Evolutionary conservation across 2,797 vertebrate species (phyloP), one percentile per base, ranked within the genome.

Genomic region (Enteromius paludinosus): DNA sequence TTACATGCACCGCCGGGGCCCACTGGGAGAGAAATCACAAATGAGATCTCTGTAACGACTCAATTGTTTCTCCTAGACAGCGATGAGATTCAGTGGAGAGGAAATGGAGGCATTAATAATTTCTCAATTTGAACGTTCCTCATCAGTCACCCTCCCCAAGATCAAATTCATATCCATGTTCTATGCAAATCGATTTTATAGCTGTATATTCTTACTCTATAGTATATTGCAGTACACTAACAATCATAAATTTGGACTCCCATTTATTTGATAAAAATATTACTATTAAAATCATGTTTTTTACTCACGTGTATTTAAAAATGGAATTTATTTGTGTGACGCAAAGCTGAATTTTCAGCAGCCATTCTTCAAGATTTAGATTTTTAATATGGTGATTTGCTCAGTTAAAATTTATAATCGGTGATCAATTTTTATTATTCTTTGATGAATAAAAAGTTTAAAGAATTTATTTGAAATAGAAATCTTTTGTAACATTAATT

Each of bases 31-130:
- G 17, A 54, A 66, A 66, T 82, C 35, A 56, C 47, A 56, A 54
- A 74, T 18, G 10, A 75, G 80, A 41, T 43, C 70, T 82, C 71
- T 23, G 35, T 54, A 54, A 82, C 10, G 15, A 68, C 80, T 82
- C 80, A 75, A 68, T 82, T 75, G 62, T 75, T 64, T 65, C 33
- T 82, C 71, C 4, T 7, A 43, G 35, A 69, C 35, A 14, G 49
- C 33, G 6, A 14, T 52, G 79, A 75, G 33, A 35, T 47, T 62
- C 18, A 30, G 45, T 14, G 69, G 45, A 72, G 69, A 72, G 45
- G 14, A 54, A 52, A 72, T 52, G 45, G 69, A 72, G 45, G 43
- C 68, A 1, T 2, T 23, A 47, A 28, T 47, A 3, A 28, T 30
- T 45, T 70, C 68, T 47, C 68, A 70, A 61, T 28, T 14, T 28